Evolutionary conservation across 2,888 invertebrate species (phyloP), one percentile per base, ranked within the genome.

Genomic region (Drosophila mettleri): DNA sequence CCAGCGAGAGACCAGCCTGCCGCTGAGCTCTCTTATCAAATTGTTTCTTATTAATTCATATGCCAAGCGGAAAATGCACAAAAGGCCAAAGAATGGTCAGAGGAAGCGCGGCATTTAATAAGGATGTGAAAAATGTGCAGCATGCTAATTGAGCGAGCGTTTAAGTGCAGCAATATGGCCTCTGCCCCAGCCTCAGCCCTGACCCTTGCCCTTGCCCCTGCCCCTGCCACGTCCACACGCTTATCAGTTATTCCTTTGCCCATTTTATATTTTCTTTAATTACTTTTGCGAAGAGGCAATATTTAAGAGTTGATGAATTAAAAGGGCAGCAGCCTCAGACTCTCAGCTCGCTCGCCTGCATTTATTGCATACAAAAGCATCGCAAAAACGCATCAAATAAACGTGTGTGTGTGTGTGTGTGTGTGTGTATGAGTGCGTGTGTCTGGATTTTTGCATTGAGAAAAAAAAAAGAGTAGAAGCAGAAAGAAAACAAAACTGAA

Each of bases 111-210:
- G 29, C 57, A 64, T 75, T 83, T 83, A 84, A 83, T 83, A 83
- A 86, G 83, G 86, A 83, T 83, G 83, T 86, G 83, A 83, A 86
- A 81, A 74, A 84, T 80, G 74, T 62, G 66, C 66, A 59, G 80
- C 65, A 78, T 86, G 84, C 82, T 83, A 83, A 83, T 83, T 83
- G 86, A 78, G 83, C 80, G 66, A 60, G 27, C 54, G 46, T 70
- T 70, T 70, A 70, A 55, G 49, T 64, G 53, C 16, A 36, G 43
- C 33, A 54, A 43, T 54, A 34, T 27, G 38, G 45, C 33, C 16
- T n/a, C 10, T 16, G 22, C 16, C 14, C 34, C 2, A 2, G 14
- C 20, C 20, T 4, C 22, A 1, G 7, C 18, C n/a, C 39, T 14
- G 10, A 29, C 20, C n/a, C 8, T 6, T 2, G 16, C 3, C 16